Conservation (phyloP, 2,113 vertebrate genomes). For the Gadus macrocephalus region DNA sequence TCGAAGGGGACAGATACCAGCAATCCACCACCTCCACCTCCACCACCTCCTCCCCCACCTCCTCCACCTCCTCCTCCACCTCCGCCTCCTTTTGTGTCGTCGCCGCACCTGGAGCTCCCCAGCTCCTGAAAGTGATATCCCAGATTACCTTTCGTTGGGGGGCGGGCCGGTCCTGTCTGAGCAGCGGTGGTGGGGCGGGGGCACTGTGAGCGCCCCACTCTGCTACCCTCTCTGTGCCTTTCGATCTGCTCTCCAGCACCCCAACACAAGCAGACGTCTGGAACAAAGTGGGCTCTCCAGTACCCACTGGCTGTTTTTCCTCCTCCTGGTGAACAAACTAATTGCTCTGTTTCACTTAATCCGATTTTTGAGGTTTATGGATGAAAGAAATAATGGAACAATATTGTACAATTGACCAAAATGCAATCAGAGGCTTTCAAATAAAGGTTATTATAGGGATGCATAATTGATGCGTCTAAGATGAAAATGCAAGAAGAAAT, state of each 20-base stretch:
- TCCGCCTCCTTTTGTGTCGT: no score
- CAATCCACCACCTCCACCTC: no score
- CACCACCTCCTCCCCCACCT: constrained; percentile 65
- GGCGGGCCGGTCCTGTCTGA: no score
- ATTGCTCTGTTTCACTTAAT: not conserved
- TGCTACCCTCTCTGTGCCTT: not conserved
- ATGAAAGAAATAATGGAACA: no score
- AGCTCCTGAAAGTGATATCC: constrained; percentile 79
- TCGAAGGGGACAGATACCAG: constrained; percentile 58
- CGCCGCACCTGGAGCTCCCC: constrained; percentile 48
- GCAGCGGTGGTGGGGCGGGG: no score
- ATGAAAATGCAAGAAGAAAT: no score
- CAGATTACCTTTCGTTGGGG: constrained; percentile 75
- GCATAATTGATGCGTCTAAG: no score
- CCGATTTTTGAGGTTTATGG: no score
- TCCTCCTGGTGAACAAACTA: not conserved
- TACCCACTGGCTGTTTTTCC: not conserved
- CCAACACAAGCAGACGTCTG: not conserved
- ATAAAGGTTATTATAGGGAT: no score
- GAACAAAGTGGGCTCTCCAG: not conserved
- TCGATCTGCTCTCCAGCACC: not conserved
- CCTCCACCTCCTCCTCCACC: no score
- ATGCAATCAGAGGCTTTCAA: no score
- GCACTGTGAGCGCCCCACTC: not conserved
- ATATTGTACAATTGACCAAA: no score